Conservation (phyloP, 2,888 invertebrate genomes). For the Keiferia lycopersicella region DNA sequence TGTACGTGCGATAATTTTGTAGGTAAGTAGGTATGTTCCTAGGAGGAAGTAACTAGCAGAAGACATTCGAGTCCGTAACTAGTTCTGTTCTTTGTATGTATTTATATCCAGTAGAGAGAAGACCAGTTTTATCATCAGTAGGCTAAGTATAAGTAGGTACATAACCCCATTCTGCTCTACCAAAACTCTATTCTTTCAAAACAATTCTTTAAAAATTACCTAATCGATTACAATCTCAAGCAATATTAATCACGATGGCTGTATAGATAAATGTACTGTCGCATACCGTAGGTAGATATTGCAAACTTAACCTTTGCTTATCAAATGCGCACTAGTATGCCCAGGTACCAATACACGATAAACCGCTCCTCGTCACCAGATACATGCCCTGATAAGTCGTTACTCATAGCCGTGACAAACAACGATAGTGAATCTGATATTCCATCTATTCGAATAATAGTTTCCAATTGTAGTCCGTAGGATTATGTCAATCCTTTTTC, state of each 20-base stretch:
- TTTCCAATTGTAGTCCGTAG: not conserved
- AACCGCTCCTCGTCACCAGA: not conserved
- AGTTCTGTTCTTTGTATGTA: no score
- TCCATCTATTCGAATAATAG: not conserved
- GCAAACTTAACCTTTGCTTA: constrained; percentile 14
- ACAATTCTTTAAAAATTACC: not conserved
- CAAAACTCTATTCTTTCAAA: not conserved
- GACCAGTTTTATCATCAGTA: no score
- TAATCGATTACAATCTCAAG: not conserved
- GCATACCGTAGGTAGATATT: not conserved
- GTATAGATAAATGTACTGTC: constrained; percentile 1
- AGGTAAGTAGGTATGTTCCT: no score
- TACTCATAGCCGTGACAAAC: constrained; percentile 14
- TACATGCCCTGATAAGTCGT: not conserved
- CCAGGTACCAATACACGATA: constrained; percentile 1
- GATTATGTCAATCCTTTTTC: no score
- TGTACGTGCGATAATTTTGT: no score
- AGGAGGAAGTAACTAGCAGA: no score
- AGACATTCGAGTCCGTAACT: no score
- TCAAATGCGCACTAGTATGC: not conserved
- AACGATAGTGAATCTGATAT: not conserved
- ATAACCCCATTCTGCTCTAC: no score
- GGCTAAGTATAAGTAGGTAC: no score
- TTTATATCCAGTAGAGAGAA: no score
- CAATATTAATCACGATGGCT: not conserved